Evolutionary conservation across 2,797 vertebrate species (phyloP), one percentile per base, ranked within the genome.

Genomic region (Molossus molossus): DNA sequence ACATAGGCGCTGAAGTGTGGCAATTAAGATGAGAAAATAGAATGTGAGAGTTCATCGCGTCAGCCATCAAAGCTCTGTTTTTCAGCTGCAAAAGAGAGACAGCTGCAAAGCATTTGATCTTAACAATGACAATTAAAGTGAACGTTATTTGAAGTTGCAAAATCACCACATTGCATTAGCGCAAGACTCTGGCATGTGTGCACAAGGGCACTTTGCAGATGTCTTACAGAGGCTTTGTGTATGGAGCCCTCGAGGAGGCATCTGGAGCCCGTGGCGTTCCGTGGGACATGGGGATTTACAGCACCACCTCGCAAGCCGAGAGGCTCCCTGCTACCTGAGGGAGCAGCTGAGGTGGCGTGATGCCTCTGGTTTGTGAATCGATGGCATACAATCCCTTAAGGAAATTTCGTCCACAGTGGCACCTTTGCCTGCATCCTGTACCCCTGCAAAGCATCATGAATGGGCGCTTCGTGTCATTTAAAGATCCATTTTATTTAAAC

Each of bases 221-320:
- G 97, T 98, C 98, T 98, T 97, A 93, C 98, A 97, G 97, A 98
- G 98, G 95, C 97, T 96, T 97, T 8, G 93, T 98, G 98, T 98
- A 98, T 96, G 98, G 96, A 98, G 98, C 96, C 97, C 98, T 98
- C 97, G 81, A 93, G 97, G 96, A 97, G 98, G 97, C 98, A 98
- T 98, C 98, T 98, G 98, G 98, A 97, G 97, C 98, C 77, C 95
- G 58, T 96, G 96, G 96, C 81, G 27, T 97, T 98, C 98, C 95
- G 91, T 97, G 98, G 97, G 97, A 98, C 98, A 97, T 97, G 97
- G 96, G 96, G 98, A 98, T 98, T 98, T 98, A 98, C 98, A 97
- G 97, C 9, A 0, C 88, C 92, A 73, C 97, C 95, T 92, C 89
- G 97, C 82, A 92, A 94, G 94, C 94, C 97, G 90, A 98, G 96